Evolutionary conservation across 2,113 vertebrate species (phyloP).

Genomic region (Trichechus manatus): DNA sequence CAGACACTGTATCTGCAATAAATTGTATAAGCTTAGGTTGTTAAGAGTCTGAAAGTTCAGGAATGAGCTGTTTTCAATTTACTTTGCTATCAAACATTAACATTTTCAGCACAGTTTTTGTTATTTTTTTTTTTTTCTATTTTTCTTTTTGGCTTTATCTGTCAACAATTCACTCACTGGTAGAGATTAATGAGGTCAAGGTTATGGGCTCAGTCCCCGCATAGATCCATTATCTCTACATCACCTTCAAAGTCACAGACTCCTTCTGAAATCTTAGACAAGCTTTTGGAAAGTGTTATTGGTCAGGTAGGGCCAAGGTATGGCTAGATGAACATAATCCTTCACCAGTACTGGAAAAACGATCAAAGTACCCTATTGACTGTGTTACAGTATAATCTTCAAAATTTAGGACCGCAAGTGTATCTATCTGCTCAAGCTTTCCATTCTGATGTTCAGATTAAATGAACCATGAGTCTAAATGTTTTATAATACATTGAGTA

Average conservation of each 20-base stretch:
- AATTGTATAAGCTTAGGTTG: not conserved
- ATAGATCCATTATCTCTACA: not conserved
- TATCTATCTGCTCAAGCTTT: not conserved
- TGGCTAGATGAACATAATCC: not conserved
- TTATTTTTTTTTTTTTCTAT: not conserved
- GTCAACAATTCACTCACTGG: not conserved
- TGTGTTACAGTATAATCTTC: not conserved
- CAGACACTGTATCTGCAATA: not conserved
- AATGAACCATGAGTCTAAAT: not conserved
- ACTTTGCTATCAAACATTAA: slow-evolving; percentile 5
- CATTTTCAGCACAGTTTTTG: not conserved
- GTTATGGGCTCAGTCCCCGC: not conserved
- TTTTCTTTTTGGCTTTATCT: not conserved
- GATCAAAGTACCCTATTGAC: not conserved
- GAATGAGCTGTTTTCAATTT: not conserved
- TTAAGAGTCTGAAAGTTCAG: slow-evolving; percentile 26
- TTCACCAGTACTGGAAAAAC: not conserved
- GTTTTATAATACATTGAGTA: not conserved
- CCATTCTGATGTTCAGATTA: not conserved
- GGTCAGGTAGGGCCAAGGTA: not conserved
- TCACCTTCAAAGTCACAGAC: not conserved
- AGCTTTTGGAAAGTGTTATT: not conserved
- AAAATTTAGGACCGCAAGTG: not conserved
- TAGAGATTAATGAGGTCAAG: slow-evolving; percentile 1
- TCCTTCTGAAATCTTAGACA: not conserved